A percentile compares a stretch with the other conserved stretches of the same genome.
phyloP scores from a whole-genome alignment of 2,888 invertebrate species.

The Rhyacophila evoluta region DNA sequence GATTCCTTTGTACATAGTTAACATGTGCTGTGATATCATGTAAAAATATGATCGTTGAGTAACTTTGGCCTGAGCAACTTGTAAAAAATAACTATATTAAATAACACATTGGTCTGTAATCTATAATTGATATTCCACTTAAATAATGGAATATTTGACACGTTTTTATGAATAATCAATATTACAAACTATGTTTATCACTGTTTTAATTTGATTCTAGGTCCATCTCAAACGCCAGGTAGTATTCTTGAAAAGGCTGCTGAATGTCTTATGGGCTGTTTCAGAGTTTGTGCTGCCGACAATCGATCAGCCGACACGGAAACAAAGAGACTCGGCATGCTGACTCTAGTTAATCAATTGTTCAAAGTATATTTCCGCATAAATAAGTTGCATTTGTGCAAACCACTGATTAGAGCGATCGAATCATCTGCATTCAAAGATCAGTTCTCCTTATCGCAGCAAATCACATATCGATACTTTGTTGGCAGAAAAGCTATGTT shows the following conservation, averaged over 20 bases:
- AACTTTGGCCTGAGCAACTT: too few relatives aligned
- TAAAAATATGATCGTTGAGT: too few relatives aligned
- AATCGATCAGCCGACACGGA: constrained; percentile 90
- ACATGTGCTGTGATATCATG: too few relatives aligned
- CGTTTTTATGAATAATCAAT: too few relatives aligned
- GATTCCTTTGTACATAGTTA: too few relatives aligned
- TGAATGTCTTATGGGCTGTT: constrained; percentile 92
- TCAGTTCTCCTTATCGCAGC: constrained; percentile 90
- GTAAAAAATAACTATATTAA: too few relatives aligned
- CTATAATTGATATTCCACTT: too few relatives aligned
- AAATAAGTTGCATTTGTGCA: constrained; percentile 88
- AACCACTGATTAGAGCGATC: constrained; percentile 95
- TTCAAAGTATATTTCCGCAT: constrained; percentile 95
- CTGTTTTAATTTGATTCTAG: constrained; percentile 29
- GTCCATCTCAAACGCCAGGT: constrained; percentile 67
- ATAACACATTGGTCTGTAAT: too few relatives aligned
- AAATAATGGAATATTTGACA: too few relatives aligned
- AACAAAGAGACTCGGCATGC: constrained; percentile 96
- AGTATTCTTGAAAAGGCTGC: constrained; percentile 93
- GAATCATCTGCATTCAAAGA: constrained; percentile 93
- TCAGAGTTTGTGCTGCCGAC: constrained; percentile 95
- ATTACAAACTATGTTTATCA: too few relatives aligned
- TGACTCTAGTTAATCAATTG: constrained; percentile 95
- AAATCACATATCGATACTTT: constrained; percentile 97
- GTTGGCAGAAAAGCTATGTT: constrained; percentile 99